Conservation (phyloP, 2,113 vertebrate genomes). For the Mystacornis crossleyi region DNA sequence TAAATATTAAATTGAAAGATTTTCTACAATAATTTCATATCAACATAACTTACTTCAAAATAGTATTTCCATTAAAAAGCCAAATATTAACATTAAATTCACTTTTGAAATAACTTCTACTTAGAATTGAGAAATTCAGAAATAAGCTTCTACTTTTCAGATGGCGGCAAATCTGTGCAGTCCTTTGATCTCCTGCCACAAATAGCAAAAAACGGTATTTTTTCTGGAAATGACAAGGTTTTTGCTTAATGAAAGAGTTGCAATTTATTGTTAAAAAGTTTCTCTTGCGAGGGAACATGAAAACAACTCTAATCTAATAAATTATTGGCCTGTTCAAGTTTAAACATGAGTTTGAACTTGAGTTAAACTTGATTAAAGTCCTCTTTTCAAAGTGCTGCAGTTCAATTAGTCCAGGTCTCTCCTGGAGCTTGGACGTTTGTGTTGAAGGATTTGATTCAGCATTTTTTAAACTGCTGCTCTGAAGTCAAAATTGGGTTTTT, state of each 20-base stretch:
- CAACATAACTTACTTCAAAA: not conserved
- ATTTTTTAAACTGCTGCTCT: not conserved
- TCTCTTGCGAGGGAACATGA: not conserved
- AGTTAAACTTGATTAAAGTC: not conserved
- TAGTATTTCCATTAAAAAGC: not conserved
- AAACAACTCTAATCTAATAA: not conserved
- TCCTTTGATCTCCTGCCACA: not conserved
- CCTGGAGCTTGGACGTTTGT: no score
- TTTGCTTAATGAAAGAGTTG: not conserved
- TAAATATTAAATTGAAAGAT: not conserved
- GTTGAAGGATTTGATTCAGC: not conserved
- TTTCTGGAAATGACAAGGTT: not conserved
- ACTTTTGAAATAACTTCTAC: not conserved
- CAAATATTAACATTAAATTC: not conserved
- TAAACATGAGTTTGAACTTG: not conserved
- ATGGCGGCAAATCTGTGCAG: not conserved
- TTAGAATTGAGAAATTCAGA: not conserved
- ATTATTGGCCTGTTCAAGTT: not conserved
- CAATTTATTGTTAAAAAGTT: not conserved
- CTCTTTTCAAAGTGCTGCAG: not conserved
- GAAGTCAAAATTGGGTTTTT: not conserved
- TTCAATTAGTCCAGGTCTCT: not conserved
- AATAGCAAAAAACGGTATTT: not conserved
- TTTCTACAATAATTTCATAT: not conserved
- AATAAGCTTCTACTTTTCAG: not conserved